A percentile compares a stretch with the other conserved stretches of the same genome.
Conservation (phyloP, 2,888 invertebrate species). For the Torymus tubicola region DNA sequence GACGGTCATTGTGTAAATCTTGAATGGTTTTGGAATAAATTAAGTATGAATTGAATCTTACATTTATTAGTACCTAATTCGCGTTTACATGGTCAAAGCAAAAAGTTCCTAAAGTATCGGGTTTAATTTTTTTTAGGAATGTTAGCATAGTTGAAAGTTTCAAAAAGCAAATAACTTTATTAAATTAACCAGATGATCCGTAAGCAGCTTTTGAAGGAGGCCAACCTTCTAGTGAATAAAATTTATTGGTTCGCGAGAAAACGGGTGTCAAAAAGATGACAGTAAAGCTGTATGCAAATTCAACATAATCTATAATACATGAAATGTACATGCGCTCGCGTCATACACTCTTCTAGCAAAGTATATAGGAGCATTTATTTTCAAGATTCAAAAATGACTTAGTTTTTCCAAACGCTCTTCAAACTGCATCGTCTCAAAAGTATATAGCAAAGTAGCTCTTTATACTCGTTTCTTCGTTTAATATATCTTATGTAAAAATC, state of each 20-base stretch:
- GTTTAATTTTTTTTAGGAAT: constrained; percentile 36
- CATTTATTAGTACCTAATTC: constrained; percentile 8
- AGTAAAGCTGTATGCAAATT: too few relatives aligned
- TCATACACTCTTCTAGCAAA: too few relatives aligned
- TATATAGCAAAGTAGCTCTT: constrained; percentile 12
- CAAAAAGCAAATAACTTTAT: background rate
- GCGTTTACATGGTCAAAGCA: constrained; percentile 10
- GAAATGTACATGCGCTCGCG: too few relatives aligned
- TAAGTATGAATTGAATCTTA: constrained; percentile 5
- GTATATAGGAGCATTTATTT: constrained; percentile 1
- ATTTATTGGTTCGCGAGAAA: too few relatives aligned
- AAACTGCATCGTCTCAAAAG: constrained; percentile 19
- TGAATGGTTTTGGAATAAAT: constrained; percentile 8
- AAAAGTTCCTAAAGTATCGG: background rate
- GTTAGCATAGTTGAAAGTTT: constrained; percentile 28
- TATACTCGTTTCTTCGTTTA: constrained; percentile 32
- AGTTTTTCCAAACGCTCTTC: background rate
- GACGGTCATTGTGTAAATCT: constrained; percentile 32
- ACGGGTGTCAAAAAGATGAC: too few relatives aligned
- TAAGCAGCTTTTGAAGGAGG: too few relatives aligned
- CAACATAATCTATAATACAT: too few relatives aligned
- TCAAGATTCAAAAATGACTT: constrained; percentile 29
- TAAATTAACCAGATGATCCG: too few relatives aligned
- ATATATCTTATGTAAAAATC: constrained; percentile 33
- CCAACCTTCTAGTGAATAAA: too few relatives aligned